Evolutionary conservation across 64 coral and sea anemone genomes (phyloP).

Genomic region (Porites australiensis): DNA sequence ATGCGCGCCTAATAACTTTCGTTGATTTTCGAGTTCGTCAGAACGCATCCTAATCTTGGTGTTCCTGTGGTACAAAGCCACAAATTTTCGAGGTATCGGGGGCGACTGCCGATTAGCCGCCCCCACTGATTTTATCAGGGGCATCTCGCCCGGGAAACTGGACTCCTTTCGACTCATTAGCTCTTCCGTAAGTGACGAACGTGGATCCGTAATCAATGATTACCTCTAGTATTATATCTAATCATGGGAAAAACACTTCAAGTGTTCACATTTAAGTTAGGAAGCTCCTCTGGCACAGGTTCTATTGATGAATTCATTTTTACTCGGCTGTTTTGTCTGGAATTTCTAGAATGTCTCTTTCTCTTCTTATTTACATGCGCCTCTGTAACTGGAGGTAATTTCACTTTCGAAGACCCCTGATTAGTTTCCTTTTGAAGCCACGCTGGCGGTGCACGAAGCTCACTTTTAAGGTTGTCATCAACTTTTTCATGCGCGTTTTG

Average conservation of each 20-base stretch:
- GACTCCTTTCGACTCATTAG: too few species aligned
- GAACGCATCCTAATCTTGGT: too few species aligned
- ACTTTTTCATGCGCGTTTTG: neutral
- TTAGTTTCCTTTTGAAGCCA: neutral
- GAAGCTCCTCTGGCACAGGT: neutral
- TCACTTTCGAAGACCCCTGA: neutral
- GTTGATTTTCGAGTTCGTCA: too few species aligned
- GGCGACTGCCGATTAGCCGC: too few species aligned
- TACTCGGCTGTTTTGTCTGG: neutral
- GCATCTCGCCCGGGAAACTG: too few species aligned
- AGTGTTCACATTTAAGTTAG: neutral
- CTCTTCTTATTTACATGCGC: neutral
- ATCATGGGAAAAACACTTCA: neutral
- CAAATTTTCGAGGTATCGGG: too few species aligned
- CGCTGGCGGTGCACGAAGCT: neutral
- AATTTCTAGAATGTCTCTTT: neutral
- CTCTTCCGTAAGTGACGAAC: too few species aligned
- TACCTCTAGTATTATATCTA: neutral
- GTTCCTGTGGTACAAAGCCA: too few species aligned
- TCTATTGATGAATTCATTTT: neutral
- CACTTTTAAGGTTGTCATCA: neutral
- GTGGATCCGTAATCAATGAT: neutral
- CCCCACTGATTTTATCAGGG: too few species aligned
- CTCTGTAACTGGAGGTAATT: constrained; percentile 16
- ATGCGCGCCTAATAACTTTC: too few species aligned